Evolutionary conservation across 2,113 vertebrate species (phyloP).

Genomic region (Calyptommatus sinebrachiatus): DNA sequence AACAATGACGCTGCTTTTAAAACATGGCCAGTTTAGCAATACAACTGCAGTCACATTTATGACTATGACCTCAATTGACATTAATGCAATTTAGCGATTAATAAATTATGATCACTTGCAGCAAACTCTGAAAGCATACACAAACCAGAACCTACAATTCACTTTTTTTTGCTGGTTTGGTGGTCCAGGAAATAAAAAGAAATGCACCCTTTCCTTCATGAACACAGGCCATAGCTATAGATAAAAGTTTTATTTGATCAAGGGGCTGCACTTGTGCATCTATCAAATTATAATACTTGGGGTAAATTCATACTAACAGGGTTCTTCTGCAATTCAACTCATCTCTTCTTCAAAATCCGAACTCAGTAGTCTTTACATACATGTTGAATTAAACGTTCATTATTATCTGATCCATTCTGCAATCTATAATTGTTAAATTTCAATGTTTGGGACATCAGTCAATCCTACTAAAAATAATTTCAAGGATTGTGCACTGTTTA

Average conservation of each 20-base stretch:
- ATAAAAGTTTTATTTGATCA: neutral
- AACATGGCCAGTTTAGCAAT: constrained; percentile 41
- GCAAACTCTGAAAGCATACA: constrained; percentile 34
- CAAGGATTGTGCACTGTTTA: neutral
- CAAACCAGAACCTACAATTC: neutral
- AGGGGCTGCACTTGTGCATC: neutral
- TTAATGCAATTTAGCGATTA: constrained; percentile 12
- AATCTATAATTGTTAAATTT: neutral
- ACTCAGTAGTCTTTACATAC: too few relatives aligned
- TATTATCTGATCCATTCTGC: neutral
- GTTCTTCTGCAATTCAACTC: neutral
- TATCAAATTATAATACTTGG: neutral
- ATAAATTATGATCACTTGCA: constrained; percentile 26
- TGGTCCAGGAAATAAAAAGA: constrained; percentile 19
- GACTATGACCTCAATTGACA: constrained; percentile 15
- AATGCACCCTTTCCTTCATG: neutral
- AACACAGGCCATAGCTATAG: neutral
- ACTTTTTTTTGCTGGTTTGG: constrained; percentile 1
- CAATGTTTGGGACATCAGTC: neutral
- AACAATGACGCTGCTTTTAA: constrained; percentile 63
- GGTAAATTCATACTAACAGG: neutral
- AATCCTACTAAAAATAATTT: neutral
- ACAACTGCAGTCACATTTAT: constrained; percentile 44
- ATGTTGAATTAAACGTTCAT: too few relatives aligned
- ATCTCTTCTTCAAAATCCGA: neutral